These are phyloP conservation scores for Pristis pectinata DNA, from an alignment of 2,797 vertebrate genomes.

Conservation along the genomic window DNA sequence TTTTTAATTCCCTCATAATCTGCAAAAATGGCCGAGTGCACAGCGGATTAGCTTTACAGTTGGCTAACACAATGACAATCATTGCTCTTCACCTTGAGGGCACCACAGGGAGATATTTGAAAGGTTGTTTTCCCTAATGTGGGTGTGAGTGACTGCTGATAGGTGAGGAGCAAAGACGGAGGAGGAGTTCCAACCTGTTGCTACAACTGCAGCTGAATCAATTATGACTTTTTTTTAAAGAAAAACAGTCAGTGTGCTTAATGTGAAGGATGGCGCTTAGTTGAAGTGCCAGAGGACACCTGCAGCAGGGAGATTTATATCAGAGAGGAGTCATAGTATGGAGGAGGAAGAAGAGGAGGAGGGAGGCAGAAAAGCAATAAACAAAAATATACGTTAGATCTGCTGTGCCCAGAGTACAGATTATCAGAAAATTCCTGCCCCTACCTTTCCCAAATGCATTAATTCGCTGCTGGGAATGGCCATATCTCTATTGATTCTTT, in stretches of 20 bases:
- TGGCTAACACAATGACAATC: not conserved
- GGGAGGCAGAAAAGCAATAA: not conserved
- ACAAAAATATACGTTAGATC: not conserved
- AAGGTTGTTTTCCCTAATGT: not conserved
- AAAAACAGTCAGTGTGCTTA: not conserved
- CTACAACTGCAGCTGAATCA: not conserved
- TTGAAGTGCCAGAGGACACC: not conserved
- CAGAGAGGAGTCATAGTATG: not conserved
- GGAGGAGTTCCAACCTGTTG: not conserved
- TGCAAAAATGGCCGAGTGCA: constrained; percentile 26
- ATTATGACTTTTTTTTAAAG: not conserved
- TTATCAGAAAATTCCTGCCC: too few relatives aligned
- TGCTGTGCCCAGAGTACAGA: not conserved
- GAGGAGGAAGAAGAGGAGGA: not conserved
- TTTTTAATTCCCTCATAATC: constrained; percentile 33
- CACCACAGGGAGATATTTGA: not conserved
- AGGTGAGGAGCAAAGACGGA: not conserved
- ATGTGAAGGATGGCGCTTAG: not conserved
- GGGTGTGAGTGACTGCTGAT: not conserved
- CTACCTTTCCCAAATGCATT: not conserved
- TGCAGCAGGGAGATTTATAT: not conserved
- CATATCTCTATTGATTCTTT: not conserved
- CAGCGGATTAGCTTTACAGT: constrained; percentile 28
- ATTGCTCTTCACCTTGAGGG: constrained; percentile 22
- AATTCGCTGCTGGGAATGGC: not conserved